Evolutionary conservation across 2,888 invertebrate genomes (phyloP).

Genomic region (Diplolepis rosae): DNA sequence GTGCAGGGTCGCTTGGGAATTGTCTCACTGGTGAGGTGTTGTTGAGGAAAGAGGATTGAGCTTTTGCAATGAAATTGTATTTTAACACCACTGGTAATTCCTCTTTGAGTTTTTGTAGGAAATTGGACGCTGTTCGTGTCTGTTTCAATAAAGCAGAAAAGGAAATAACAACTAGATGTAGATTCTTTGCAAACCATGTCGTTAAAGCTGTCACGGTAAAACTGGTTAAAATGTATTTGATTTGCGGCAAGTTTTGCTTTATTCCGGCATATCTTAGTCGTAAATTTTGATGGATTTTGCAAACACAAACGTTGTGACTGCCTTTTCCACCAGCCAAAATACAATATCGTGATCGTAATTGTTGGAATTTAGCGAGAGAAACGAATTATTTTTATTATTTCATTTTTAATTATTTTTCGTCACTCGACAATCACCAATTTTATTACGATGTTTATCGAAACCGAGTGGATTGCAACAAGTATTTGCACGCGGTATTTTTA

Average conservation of each 20-base stretch:
- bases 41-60: not conserved
- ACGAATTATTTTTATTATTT: not conserved
- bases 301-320: conserved; percentile 21
- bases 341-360: conserved; percentile 13
- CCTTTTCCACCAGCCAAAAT: conserved; percentile 14
- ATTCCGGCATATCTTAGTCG: conserved; percentile 19
- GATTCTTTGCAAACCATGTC: conserved; percentile 26
- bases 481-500: not conserved
- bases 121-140: not conserved
- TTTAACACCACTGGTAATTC: not conserved
- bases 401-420: not conserved
- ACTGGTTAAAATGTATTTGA: not conserved
- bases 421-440: not conserved
- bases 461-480: not conserved
- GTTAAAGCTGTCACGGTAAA: conserved; percentile 13
- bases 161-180: conserved; percentile 2
- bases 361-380: conserved; percentile 25
- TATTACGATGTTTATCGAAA: conserved; percentile 16
- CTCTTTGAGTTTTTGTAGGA: not conserved
- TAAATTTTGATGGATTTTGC: conserved; percentile 22
- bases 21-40: conserved; percentile 22
- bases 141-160: conserved; percentile 5
- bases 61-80: not conserved
- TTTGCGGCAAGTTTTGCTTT: conserved; percentile 17
- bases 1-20: conserved; percentile 26